Percentiles rank a stretch among this genome's conserved stretches.
Evolutionary conservation across 2,888 invertebrate genomes (phyloP).

Genomic region (Torymus auratus): DNA sequence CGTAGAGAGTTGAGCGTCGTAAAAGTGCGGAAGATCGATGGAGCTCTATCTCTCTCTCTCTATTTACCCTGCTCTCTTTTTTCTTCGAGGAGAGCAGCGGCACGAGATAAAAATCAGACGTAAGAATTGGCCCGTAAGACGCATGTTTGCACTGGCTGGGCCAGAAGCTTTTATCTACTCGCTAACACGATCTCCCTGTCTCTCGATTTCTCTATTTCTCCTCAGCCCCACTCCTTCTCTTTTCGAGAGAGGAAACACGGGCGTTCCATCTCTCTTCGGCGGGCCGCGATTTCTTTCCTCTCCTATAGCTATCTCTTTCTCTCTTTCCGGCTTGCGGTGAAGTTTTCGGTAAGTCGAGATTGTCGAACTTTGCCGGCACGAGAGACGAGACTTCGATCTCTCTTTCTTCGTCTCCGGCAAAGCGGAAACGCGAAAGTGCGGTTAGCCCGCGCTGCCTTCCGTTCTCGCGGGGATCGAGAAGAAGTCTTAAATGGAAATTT

Average conservation of each 20-base stretch:
- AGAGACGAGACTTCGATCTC: conserved; percentile 23
- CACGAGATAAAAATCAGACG: conserved; percentile 46
- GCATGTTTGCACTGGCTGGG: conserved; percentile 64
- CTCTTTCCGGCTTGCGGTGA: conserved; percentile 55
- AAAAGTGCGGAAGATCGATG: conserved; percentile 41
- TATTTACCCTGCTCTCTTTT: too few relatives aligned
- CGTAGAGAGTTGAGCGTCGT: conserved; percentile 2
- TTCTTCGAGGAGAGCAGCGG: neutral
- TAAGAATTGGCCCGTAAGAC: conserved; percentile 52
- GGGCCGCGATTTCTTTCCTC: neutral
- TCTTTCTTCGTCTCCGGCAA: too few relatives aligned
- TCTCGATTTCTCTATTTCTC: conserved; percentile 26
- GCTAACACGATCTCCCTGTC: conserved; percentile 63
- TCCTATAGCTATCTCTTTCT: conserved; percentile 48
- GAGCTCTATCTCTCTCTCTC: too few relatives aligned
- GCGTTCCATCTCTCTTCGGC: conserved; percentile 35
- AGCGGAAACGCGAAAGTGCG: conserved; percentile 26
- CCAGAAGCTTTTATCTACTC: conserved; percentile 67
- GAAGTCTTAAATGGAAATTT: conserved; percentile 57
- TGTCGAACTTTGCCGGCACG: conserved; percentile 56
- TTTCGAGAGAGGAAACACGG: neutral
- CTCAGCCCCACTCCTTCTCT: conserved; percentile 26
- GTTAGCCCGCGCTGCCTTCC: neutral
- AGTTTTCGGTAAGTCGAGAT: conserved; percentile 59
- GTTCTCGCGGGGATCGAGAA: conserved; percentile 21